A percentile compares a stretch with the other conserved stretches of the same genome.
Conservation (phyloP, 2,113 vertebrate species). For the Clarias gariepinus region DNA sequence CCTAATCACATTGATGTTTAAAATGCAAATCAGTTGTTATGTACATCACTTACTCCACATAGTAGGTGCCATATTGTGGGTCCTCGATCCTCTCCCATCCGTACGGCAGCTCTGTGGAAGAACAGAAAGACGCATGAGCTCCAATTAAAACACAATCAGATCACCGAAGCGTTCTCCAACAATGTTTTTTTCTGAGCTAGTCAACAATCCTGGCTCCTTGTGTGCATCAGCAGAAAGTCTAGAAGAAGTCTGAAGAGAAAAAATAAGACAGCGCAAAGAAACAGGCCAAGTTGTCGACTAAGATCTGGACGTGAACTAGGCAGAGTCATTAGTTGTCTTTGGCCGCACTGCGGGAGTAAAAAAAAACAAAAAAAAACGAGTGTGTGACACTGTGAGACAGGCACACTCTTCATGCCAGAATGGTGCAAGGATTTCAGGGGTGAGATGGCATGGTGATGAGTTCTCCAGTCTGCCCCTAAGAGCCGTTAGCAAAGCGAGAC, state of each 20-base stretch:
- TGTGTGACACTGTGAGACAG: conserved; percentile 51
- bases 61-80: conserved; percentile 94
- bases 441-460: conserved; percentile 63
- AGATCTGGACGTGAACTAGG: conserved; percentile 14
- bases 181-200: background rate
- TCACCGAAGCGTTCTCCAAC: background rate
- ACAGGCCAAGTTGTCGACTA: background rate
- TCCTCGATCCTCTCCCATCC: conserved; percentile 99
- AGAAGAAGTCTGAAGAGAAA: background rate
- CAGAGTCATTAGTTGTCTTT: conserved; percentile 28
- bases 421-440: conserved; percentile 62
- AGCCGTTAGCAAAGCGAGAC: conserved; percentile 58
- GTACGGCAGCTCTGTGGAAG: conserved; percentile 88
- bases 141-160: conserved; percentile 15
- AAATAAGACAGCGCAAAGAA: background rate
- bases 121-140: conserved; percentile 38
- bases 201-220: background rate
- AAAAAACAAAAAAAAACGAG: background rate
- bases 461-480: conserved; percentile 58
- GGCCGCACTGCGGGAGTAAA: conserved; percentile 1
- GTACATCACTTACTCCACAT: conserved; percentile 89
- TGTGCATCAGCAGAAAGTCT: background rate
- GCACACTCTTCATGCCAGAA: conserved; percentile 59
- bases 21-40: too few relatives aligned
- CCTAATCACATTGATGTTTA: background rate